Evolutionary conservation across 2,113 vertebrate genomes (phyloP), one percentile per base, ranked within the genome.

Genomic region (Alexandromys fortis): DNA sequence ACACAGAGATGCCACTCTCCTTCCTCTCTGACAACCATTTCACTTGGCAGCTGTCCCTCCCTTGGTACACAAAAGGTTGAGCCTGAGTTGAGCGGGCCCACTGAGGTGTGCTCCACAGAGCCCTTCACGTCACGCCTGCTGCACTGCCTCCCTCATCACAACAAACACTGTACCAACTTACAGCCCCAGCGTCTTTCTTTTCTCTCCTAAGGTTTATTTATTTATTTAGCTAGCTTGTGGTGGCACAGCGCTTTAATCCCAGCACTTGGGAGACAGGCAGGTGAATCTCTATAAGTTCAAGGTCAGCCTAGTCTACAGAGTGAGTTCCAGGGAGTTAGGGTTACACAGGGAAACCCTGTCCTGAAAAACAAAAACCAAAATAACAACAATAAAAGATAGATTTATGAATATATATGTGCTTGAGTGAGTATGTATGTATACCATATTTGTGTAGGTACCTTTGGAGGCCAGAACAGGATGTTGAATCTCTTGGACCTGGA

Each of bases 1-100:
- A 5, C 38, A 6, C 6, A n/a, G 11, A 4, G 38, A 0, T 4
- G 1, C 8, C 1, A 0, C 30, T 0, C 0, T 47, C 21, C 63
- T 38, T 0, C 1, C 38, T 17, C 22, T 38, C 83, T 47, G 63
- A 26, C 16, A 4, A 1, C 30, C 28, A 0, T 35, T 28, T 67
- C 55, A 55, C 5, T 35, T 19, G 52, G 21, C 35, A 68, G 63
- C 52, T 33, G 24, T 33, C 52, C 55, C 5, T 22, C 24, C 9
- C 21, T 33, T 8, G 35, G n/a, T 5, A 6, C 55, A 42, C 52
- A 65, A 61, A 55, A 47, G 21, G 2, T 3, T 58, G 65, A 73
- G n/a, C 88, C 70, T 28, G 11, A n/a, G 9, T 26, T 17, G 63
- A 52, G 63, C 1, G 7, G 33, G 73, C 35, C 13, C 17, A 2